Evolutionary conservation across 2,888 invertebrate genomes (phyloP).

Genomic region (Euzophera pinguis): DNA sequence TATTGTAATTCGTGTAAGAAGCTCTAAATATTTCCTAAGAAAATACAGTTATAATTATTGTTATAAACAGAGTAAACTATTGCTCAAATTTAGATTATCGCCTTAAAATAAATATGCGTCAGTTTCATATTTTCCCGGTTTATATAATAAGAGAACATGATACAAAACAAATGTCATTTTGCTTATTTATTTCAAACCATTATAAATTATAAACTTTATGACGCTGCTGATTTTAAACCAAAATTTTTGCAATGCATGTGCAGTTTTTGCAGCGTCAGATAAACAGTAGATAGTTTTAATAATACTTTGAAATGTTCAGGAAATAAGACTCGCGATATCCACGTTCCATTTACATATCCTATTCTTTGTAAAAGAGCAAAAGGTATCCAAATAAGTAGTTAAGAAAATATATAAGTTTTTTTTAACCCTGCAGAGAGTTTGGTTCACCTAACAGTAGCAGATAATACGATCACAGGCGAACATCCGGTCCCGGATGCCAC

Average conservation of each 20-base stretch:
- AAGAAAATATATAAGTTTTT: conserved; percentile 23
- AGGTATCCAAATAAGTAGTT: conserved; percentile 14
- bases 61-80: too few relatives aligned
- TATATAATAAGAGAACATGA: too few relatives aligned
- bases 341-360: conserved; percentile 9
- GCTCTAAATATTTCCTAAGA: not conserved
- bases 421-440: conserved; percentile 30
- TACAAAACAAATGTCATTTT: too few relatives aligned
- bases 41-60: too few relatives aligned
- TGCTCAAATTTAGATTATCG: too few relatives aligned
- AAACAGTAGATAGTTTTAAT: not conserved
- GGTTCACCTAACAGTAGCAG: conserved; percentile 37
- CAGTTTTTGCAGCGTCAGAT: too few relatives aligned
- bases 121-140: too few relatives aligned
- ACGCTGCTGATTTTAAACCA: too few relatives aligned
- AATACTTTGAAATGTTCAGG: not conserved
- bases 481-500: conserved; percentile 53
- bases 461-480: conserved; percentile 43
- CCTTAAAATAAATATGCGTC: too few relatives aligned
- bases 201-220: too few relatives aligned
- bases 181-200: too few relatives aligned
- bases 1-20: not conserved
- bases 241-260: not conserved
- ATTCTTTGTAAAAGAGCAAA: conserved; percentile 15
- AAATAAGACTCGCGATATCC: not conserved